Evolutionary conservation across 2,797 vertebrate species (phyloP).

Genomic region (Chromobotia macracanthus): DNA sequence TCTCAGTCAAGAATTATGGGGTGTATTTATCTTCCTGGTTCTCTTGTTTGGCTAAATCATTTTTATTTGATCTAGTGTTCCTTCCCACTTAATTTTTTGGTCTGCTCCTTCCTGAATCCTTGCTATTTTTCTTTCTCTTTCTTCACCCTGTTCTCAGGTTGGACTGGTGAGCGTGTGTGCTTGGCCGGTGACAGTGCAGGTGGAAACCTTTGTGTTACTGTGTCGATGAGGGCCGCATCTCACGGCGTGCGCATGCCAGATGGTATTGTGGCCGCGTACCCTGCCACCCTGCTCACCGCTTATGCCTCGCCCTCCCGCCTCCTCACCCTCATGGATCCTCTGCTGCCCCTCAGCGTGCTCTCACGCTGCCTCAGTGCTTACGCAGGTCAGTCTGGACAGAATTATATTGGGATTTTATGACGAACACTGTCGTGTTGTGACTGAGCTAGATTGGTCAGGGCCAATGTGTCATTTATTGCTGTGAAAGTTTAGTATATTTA

Average conservation of each 20-base stretch:
- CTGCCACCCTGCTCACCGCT: conserved; percentile 84
- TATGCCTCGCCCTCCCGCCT: conserved; percentile 89
- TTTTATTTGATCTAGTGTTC: conserved; percentile 1
- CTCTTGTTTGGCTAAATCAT: not conserved
- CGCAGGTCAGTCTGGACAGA: conserved; percentile 73
- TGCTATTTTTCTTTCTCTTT: not conserved
- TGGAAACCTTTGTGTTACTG: conserved; percentile 87
- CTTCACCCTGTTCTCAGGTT: conserved; percentile 72
- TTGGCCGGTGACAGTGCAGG: conserved; percentile 91
- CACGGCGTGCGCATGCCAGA: conserved; percentile 87
- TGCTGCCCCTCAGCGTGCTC: conserved; percentile 90
- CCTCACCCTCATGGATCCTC: conserved; percentile 88
- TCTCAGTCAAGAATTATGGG: not conserved
- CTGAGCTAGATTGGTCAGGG: not conserved
- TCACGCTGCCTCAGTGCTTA: conserved; percentile 90
- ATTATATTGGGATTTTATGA: not conserved
- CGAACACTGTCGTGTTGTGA: conserved; percentile 17
- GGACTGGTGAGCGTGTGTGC: conserved; percentile 87
- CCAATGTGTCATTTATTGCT: conserved; percentile 28
- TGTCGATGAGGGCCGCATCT: conserved; percentile 85
- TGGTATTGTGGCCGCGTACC: conserved; percentile 87
- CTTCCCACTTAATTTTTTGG: not conserved
- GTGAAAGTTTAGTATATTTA: conserved; percentile 28
- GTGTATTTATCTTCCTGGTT: not conserved
- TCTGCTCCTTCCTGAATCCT: not conserved